Evolutionary conservation across 2,113 vertebrate species (phyloP), one percentile per base, ranked within the genome.

Genomic region (Antechinus flavipes): DNA sequence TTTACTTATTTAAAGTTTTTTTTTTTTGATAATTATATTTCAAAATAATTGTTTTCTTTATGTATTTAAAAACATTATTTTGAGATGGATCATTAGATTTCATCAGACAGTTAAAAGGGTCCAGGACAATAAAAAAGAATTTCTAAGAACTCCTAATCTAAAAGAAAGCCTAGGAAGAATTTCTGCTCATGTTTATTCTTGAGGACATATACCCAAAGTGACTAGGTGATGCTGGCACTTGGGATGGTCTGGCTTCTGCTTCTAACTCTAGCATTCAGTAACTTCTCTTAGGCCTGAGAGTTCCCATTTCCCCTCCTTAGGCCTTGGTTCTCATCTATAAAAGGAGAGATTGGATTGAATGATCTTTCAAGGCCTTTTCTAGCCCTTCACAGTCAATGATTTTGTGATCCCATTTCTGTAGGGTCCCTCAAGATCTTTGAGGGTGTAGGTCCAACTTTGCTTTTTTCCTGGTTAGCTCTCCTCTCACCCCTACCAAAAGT

Each of bases 401-500:
- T 84, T 84, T n/a, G 16, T 84, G n/a, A 42, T 84, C 42, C 68
- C 50, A 42, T 42, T 84, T 84, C 42, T 84, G 68, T 84, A 16
- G 42, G 19, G 19, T 84, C 6, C 68, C 16, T 84, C 19, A n/a
- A 84, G 68, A 84, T 84, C 35, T 84, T 22, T 8, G 16, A 23
- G 68, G n/a, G n/a, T 84, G n/a, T 6, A 84, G n/a, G n/a, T 42
- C 68, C n/a, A 7, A 23, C 19, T 84, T 84, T 7, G 49, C n/a
- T 25, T 47, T 35, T 1, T 93, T 96, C 89, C 91, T 84, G 76
- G 92, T 89, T 94, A 94, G 91, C 90, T 47, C 10, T 52, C 24
- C 49, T 52, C 47, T 42, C 25, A 47, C 9, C 46, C 47, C 92
- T 96, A 55, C 91, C 58, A 55, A 94, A 96, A 96, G 89, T 93